phyloP scores from a whole-genome alignment of 1,140 invertebrate species.

The Caenorhabditis elegans region WBcel235 BX284604.4:13093501-13094000 shows the following conservation, averaged over 20 bases:
- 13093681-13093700: not conserved
- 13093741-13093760: constrained; percentile 9
- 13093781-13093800: too few species aligned
- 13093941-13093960: too few species aligned
- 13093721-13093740: constrained; percentile 8
- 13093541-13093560: not conserved
- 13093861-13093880: not conserved
- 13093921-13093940: too few species aligned
- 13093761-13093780: too few species aligned
- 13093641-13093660: too few species aligned
- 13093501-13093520: constrained; percentile 1
- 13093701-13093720: not conserved
- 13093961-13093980: too few species aligned
- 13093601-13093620: too few species aligned
- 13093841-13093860: too few species aligned
- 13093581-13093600: not conserved
- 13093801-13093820: not conserved
- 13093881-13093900: not conserved
- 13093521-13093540: not conserved
- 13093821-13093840: not conserved
- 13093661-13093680: not conserved
- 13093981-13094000: too few species aligned
- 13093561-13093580: not conserved
- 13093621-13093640: not conserved
- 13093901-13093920: too few species aligned